Evolutionary conservation across 1,140 invertebrate genomes (phyloP).

Genomic region (Micrasema minimum): DNA sequence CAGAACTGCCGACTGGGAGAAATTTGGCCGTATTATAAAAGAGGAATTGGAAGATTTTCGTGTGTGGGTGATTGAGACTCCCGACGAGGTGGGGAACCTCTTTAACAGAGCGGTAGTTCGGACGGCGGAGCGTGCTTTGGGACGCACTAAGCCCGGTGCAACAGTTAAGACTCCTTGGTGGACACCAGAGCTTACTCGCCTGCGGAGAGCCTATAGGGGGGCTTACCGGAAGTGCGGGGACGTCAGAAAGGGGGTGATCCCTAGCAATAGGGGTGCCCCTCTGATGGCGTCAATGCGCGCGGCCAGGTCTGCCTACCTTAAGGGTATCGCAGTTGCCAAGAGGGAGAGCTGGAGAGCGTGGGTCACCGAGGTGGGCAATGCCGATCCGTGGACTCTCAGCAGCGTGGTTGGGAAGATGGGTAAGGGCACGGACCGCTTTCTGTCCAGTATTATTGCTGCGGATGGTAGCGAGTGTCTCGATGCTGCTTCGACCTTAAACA

Average conservation of each 20-base stretch:
- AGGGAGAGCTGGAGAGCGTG: background rate
- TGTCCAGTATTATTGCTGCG: background rate
- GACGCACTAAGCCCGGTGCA: background rate
- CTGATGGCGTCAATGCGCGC: background rate
- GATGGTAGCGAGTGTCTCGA: background rate
- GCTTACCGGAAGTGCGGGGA: background rate
- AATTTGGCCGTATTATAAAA: background rate
- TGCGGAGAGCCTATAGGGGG: background rate
- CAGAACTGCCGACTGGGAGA: no score
- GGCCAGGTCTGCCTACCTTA: background rate
- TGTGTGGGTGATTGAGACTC: background rate
- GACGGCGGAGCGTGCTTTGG: background rate
- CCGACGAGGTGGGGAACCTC: background rate
- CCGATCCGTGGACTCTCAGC: background rate
- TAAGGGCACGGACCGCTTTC: background rate
- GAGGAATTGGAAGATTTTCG: background rate
- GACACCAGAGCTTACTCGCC: background rate
- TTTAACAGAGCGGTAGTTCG: background rate
- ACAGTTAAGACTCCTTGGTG: background rate
- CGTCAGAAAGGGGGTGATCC: background rate
- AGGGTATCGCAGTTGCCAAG: background rate
- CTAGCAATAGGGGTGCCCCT: background rate
- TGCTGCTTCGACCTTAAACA: background rate
- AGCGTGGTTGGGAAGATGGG: background rate
- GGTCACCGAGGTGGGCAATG: constrained; percentile 3